These are phyloP conservation scores for Glaucopsyche alexis DNA, from an alignment of 2,888 invertebrate species.

Conservation along the genomic window DNA sequence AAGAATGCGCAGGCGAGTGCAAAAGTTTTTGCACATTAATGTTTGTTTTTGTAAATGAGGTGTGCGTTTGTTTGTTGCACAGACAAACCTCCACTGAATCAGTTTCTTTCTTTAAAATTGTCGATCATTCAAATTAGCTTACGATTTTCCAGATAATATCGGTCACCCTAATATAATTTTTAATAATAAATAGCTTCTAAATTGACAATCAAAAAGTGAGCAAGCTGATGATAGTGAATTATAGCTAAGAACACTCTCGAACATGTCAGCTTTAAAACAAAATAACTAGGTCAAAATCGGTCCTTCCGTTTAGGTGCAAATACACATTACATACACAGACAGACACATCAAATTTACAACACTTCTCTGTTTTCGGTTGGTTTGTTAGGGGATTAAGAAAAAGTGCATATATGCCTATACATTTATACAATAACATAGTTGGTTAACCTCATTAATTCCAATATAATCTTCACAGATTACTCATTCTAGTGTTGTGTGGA, in stretches of 20 bases:
- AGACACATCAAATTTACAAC: not conserved
- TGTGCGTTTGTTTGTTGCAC: not conserved
- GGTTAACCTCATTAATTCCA: not conserved
- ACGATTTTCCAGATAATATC: too few species aligned
- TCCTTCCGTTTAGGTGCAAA: too few species aligned
- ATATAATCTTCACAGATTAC: not conserved
- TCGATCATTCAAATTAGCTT: too few species aligned
- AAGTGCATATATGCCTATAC: too few species aligned
- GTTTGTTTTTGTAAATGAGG: not conserved
- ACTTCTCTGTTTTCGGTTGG: not conserved
- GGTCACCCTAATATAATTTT: too few species aligned
- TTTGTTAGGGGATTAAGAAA: too few species aligned
- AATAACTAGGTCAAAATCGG: too few species aligned
- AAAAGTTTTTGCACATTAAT: constrained; percentile 9
- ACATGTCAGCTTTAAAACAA: too few species aligned
- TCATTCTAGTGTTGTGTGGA: not conserved
- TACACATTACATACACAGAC: not conserved
- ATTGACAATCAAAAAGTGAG: not conserved
- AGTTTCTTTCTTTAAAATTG: too few species aligned
- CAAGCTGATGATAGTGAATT: too few species aligned
- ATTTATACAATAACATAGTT: too few species aligned
- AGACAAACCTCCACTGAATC: not conserved
- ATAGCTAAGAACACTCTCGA: too few species aligned
- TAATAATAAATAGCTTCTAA: not conserved
- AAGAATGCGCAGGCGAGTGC: constrained; percentile 2